A percentile compares a stretch with the other conserved stretches of the same genome.
These are phyloP conservation scores for Cavia porcellus DNA, from an alignment of 2,113 vertebrate species.

Conservation along the genomic window DNA sequence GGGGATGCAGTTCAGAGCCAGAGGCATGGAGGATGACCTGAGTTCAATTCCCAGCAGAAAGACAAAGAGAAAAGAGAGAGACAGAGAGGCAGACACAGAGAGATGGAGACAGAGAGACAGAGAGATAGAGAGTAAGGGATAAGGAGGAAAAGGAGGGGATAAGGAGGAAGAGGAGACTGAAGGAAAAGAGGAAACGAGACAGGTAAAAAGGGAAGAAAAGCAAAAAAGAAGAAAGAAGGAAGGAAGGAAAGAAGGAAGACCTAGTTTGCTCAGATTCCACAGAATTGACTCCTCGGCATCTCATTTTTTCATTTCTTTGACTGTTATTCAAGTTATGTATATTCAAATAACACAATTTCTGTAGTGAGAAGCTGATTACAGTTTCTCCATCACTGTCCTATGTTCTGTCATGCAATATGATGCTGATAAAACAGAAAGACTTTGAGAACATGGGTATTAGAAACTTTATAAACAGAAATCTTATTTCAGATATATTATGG, in stretches of 20 bases:
- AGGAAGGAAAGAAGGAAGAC: neutral
- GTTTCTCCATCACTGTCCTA: neutral
- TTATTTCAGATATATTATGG: neutral
- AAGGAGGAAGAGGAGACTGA: too few species aligned
- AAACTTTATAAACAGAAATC: slow-evolving; percentile 42
- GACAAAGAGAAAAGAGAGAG: neutral
- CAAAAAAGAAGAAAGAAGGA: neutral
- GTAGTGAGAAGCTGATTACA: neutral
- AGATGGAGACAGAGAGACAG: neutral
- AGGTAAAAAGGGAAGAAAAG: too few species aligned
- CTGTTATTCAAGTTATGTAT: neutral
- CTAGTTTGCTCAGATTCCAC: neutral
- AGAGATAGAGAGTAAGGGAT: neutral
- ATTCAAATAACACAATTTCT: slow-evolving; percentile 24
- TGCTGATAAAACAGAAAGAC: slow-evolving; percentile 12
- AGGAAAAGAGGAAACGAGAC: too few species aligned
- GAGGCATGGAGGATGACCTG: neutral
- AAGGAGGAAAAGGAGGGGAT: neutral
- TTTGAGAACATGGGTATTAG: neutral
- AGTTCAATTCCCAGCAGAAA: neutral
- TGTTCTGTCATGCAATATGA: neutral
- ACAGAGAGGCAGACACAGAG: too few species aligned
- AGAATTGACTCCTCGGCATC: neutral
- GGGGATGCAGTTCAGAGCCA: neutral
- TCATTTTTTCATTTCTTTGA: neutral